Evolutionary conservation across 2,113 vertebrate species (phyloP).

Genomic region (Gobio gobio): DNA sequence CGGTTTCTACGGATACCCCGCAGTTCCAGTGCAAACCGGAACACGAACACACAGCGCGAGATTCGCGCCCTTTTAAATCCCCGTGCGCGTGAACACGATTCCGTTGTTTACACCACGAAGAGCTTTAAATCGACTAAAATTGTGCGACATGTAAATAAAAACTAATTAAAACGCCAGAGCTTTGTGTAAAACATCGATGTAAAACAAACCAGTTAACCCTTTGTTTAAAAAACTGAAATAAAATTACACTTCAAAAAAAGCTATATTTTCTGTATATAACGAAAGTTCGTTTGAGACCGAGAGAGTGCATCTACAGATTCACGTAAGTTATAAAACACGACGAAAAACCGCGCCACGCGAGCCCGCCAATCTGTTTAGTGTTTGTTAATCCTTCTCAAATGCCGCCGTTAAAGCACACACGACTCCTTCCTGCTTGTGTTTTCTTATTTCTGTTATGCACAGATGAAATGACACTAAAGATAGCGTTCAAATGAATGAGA

Average conservation of each 20-base stretch:
- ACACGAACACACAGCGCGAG: conserved; percentile 42
- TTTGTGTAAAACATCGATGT: no score
- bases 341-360: not conserved
- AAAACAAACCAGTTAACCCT: not conserved
- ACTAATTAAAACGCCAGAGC: no score
- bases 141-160: no score
- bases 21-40: conserved; percentile 48
- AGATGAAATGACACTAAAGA: not conserved
- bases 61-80: conserved; percentile 75
- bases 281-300: not conserved
- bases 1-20: conserved; percentile 54
- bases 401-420: not conserved
- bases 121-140: not conserved
- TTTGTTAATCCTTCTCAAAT: not conserved
- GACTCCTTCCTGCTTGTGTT: not conserved
- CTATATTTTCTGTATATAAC: not conserved
- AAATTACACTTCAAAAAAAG: not conserved
- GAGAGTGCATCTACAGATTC: not conserved
- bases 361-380: conserved; percentile 10
- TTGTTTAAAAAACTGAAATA: not conserved
- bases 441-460: not conserved
- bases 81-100: conserved; percentile 27
- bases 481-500: no score
- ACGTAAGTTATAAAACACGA: not conserved
- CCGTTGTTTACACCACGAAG: conserved; percentile 47